Base-by-base conservation (phyloP, 2,113 vertebrate species). In the Origma solitaria region DNA sequence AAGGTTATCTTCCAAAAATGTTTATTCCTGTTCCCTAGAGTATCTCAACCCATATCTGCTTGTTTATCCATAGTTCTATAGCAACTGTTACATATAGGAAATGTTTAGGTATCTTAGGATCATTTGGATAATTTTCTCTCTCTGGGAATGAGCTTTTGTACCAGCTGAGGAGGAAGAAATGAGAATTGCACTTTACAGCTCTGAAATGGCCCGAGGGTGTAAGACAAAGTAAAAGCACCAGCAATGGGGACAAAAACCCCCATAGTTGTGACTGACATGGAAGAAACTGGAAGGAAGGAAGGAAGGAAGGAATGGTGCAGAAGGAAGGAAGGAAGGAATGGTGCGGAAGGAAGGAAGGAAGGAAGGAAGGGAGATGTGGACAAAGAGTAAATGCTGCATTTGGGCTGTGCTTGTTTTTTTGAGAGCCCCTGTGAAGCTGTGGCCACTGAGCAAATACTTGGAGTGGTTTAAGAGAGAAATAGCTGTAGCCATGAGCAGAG, bases 391-490 rank as follows among this genome's bases (percentile, higher is more conserved):
- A 53, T 84, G 27, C 23, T 92, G 28, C 31, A 53, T 94, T 95
- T 37, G 35, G 15, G 10, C n/a, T 79, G 31, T 14, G 11, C 80
- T 87, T 85, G 56, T 86, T 50, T 93, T 85, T 94, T 87, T 84
- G 57, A 88, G 68, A 83, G 38, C 33, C 58, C 64, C 37, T 2
- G 3, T 76, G 53, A 96, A 92, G 64, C 71, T 89, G 73, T 11
- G 24, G 88, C 51, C 13, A 7, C 69, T 91, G 56, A 95, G 76
- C 64, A 85, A 68, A 96, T 93, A 70, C 72, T 96, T 93, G 60
- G 18, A 76, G 79, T 24, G 11, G 42, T 42, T 80, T 44, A 57
- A 65, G 31, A 73, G 42, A 87, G 71, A 56, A 85, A 50, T 30
- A 44, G 19, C 45, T 68, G 33, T 5, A 30, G n/a, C 56, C 18